Conservation (phyloP, 2,113 vertebrate genomes). For the Labeo catla region DNA sequence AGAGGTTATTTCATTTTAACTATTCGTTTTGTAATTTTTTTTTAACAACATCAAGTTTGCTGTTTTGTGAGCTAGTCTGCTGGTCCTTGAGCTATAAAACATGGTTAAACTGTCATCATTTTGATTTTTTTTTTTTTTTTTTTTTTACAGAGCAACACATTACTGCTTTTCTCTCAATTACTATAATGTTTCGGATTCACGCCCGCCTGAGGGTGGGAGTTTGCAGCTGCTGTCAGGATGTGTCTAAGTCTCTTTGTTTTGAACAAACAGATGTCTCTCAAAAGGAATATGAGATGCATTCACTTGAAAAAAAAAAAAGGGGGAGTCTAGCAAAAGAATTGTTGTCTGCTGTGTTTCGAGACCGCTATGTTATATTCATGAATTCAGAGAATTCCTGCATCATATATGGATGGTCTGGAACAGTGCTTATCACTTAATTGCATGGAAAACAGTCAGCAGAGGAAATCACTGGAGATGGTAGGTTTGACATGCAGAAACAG, state of each 20-base stretch:
- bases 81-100: neutral
- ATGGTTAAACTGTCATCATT: neutral
- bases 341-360: conserved; percentile 50
- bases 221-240: conserved; percentile 25
- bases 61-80: neutral
- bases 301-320: conserved; percentile 53
- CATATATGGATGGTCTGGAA: conserved; percentile 59
- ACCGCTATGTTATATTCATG: conserved; percentile 54
- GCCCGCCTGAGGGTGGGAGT: conserved; percentile 18
- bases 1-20: neutral
- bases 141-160: conserved; percentile 10
- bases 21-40: neutral
- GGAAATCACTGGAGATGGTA: conserved; percentile 64
- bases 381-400: conserved; percentile 58
- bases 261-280: conserved; percentile 59
- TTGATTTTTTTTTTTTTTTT: neutral
- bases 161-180: conserved; percentile 37
- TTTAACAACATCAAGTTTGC: neutral
- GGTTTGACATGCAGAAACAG: conserved; percentile 47
- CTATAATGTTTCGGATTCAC: conserved; percentile 25
- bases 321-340: conserved; percentile 45
- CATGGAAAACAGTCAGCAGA: conserved; percentile 65
- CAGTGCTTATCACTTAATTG: conserved; percentile 77
- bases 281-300: conserved; percentile 54
- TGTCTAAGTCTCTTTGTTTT: conserved; percentile 45